Conservation (phyloP, 2,888 invertebrate genomes). For the Tortrix viridana region DNA sequence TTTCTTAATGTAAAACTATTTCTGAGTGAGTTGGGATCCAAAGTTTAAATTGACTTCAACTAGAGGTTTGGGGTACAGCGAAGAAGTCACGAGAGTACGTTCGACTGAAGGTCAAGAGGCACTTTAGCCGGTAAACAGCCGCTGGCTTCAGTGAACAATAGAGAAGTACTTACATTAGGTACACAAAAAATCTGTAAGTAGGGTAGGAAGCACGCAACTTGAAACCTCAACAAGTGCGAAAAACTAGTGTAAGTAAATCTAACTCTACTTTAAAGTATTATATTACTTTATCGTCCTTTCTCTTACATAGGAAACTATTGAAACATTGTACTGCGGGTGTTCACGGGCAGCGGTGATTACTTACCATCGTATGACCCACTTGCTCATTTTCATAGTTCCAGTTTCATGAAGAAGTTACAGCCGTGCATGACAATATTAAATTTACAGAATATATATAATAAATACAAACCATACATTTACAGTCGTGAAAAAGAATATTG, state of each 20-base stretch:
- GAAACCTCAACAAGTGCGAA: conserved; percentile 18
- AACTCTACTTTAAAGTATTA: no score
- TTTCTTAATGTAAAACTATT: conserved; percentile 29
- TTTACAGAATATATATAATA: neutral
- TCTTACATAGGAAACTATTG: no score
- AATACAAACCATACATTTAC: neutral
- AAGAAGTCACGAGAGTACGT: conserved; percentile 11
- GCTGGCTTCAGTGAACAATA: conserved; percentile 26
- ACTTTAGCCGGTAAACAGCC: conserved; percentile 19
- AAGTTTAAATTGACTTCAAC: conserved; percentile 33
- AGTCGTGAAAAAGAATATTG: neutral
- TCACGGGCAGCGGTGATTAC: no score
- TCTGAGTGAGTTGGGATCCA: conserved; percentile 3
- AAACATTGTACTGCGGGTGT: no score
- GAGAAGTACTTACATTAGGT: conserved; percentile 9
- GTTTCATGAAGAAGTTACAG: neutral
- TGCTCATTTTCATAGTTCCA: no score
- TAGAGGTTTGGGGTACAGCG: conserved; percentile 14
- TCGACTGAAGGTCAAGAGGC: conserved; percentile 24
- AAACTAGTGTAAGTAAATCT: conserved; percentile 10
- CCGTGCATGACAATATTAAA: neutral
- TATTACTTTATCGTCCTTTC: no score
- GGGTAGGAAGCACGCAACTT: conserved; percentile 28
- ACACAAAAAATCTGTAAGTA: conserved; percentile 23
- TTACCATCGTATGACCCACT: no score